Evolutionary conservation across 2,888 invertebrate species (phyloP), one percentile per base, ranked within the genome.

Genomic region (Perdita meconis): DNA sequence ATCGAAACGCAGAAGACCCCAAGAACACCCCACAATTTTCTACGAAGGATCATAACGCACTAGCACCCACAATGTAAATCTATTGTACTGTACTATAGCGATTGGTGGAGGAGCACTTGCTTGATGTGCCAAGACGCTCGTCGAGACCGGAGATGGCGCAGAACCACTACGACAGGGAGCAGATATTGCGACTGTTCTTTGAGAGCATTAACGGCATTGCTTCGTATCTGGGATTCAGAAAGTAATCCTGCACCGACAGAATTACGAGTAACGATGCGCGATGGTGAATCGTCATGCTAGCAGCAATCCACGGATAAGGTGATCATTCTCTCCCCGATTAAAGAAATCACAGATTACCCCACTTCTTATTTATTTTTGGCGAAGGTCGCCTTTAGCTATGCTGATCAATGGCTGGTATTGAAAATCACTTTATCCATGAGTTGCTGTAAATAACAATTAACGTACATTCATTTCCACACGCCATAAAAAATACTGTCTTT

Each of bases 151-250:
- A 71, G 72, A 75, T 75, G 70, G 72, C 57, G 73, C 82, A 42
- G 78, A 81, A 78, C 77, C 53, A 76, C 78, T 81, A 84, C 80
- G 61, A 81, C 71, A 80, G 71, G 55, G 55, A 83, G 56, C 81
- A 83, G 77, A 83, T 80, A 67, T 86, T 82, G 61, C 84, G 80
- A 79, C 80, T 88, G 82, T 89, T 89, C 84, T 82, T 80, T 82
- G 85, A 88, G 75, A 89, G 83, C 80, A 75, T 89, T 82, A 83
- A 85, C 68, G 87, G 85, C 78, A 81, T 89, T 75, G 84, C 87
- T 74, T 83, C 87, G 71, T 89, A 86, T 86, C 83, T 88, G 69
- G 89, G 84, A 68, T 79, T 85, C 75, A 81, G 83, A 81, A 84
- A 85, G 61, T 88, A 86, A 84, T 51, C 64, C 64, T 44, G 72